Conservation (phyloP, 2,113 vertebrate species). For the Bathybates hornii region DNA sequence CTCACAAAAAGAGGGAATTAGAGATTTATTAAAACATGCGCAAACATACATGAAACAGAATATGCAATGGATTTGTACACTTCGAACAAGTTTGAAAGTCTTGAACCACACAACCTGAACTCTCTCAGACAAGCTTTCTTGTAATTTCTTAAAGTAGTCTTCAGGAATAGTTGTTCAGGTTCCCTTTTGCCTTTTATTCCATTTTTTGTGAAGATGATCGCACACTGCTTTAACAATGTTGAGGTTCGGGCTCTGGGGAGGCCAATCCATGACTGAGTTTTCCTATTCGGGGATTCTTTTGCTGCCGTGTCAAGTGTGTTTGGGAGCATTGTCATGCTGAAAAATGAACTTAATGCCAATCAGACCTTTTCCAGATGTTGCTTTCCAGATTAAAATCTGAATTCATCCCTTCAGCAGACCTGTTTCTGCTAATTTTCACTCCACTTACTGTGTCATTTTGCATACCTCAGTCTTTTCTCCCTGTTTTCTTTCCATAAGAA, state of each 20-base stretch:
- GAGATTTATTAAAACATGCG: not conserved
- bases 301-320: not conserved
- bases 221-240: not conserved
- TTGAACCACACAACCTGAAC: not conserved
- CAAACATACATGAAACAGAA: not conserved
- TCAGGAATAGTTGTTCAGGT: not conserved
- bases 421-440: not conserved
- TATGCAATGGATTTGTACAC: not conserved
- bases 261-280: not conserved
- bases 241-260: not conserved
- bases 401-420: not conserved
- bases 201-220: not conserved
- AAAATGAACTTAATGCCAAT: not conserved
- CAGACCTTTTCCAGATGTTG: not conserved
- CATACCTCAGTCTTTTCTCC: not conserved
- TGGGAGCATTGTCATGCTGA: not conserved
- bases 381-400: not conserved
- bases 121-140: not conserved
- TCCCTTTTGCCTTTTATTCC: not conserved
- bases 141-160: not conserved
- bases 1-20: not conserved
- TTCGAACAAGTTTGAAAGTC: not conserved
- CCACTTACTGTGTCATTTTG: not conserved
- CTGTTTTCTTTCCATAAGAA: not conserved
- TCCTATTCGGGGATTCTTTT: not conserved